These are phyloP conservation scores for Eurytoma adleriae DNA, from an alignment of 2,888 invertebrate genomes.

Conservation along the genomic window DNA sequence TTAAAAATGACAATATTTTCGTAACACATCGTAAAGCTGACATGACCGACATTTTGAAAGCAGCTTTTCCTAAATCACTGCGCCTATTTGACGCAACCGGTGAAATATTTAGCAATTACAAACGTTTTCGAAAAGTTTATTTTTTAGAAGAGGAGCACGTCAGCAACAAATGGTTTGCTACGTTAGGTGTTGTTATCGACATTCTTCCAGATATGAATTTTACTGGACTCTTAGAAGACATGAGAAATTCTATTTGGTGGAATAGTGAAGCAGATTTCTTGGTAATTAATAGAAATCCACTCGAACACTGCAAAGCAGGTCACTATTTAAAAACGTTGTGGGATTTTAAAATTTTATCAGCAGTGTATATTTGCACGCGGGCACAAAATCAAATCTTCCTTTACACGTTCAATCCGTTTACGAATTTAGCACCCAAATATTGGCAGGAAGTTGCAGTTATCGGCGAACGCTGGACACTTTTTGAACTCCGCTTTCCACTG, in stretches of 20 bases:
- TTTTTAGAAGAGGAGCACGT: background rate
- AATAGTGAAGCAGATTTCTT: background rate
- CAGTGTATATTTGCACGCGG: background rate
- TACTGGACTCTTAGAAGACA: no score
- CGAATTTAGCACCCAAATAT: background rate
- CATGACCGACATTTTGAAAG: no score
- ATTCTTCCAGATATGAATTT: no score
- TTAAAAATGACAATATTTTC: no score
- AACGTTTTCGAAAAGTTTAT: background rate
- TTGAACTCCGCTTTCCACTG: background rate
- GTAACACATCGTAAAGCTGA: no score
- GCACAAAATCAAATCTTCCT: background rate
- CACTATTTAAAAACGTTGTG: background rate
- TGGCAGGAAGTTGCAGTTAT: background rate
- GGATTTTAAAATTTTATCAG: constrained; percentile 5
- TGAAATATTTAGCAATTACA: no score
- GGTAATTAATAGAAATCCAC: background rate
- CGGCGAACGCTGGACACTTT: background rate
- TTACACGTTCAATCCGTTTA: constrained; percentile 14
- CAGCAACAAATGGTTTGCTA: background rate
- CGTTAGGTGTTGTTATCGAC: background rate
- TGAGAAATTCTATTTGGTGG: no score
- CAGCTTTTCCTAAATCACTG: no score
- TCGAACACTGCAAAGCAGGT: background rate
- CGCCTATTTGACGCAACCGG: no score